Percentiles rank a stretch among this genome's conserved stretches.
These are phyloP conservation scores for Sebastolobus altivelis DNA, from an alignment of 2,797 vertebrate species.

Conservation along the genomic window DNA sequence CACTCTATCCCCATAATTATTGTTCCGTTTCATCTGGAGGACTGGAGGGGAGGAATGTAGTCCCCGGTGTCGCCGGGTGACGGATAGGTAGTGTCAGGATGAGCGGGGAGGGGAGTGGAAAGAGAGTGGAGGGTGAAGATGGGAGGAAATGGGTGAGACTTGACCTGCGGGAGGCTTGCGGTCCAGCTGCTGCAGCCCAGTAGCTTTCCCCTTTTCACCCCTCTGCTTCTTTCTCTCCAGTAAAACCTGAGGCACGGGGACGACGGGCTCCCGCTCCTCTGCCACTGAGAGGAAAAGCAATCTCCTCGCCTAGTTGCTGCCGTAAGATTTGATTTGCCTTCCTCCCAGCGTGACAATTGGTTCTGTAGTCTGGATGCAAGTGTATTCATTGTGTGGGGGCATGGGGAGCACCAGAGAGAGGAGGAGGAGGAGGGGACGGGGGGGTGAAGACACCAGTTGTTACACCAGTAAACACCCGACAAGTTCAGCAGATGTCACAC, in stretches of 20 bases:
- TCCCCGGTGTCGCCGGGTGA: constrained; percentile 65
- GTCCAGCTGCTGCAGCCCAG: constrained; percentile 58
- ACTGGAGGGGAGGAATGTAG: constrained; percentile 66
- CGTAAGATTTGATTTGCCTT: constrained; percentile 88
- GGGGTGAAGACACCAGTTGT: constrained; percentile 75
- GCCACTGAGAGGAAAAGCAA: constrained; percentile 85
- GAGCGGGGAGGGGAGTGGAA: constrained; percentile 51
- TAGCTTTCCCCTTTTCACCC: constrained; percentile 67
- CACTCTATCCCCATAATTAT: constrained; percentile 84
- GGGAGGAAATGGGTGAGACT: constrained; percentile 70
- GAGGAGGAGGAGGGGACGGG: constrained; percentile 26
- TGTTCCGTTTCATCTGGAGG: constrained; percentile 82
- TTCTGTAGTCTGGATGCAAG: constrained; percentile 83
- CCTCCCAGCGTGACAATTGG: constrained; percentile 84
- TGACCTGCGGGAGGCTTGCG: constrained; percentile 69
- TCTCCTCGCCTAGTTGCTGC: constrained; percentile 84
- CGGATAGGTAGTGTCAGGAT: constrained; percentile 69
- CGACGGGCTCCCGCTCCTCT: constrained; percentile 62
- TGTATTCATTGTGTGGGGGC: constrained; percentile 81
- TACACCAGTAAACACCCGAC: constrained; percentile 80
- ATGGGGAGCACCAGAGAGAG: constrained; percentile 57
- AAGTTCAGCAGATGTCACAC: constrained; percentile 79
- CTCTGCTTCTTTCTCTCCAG: constrained; percentile 62
- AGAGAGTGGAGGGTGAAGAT: constrained; percentile 52
- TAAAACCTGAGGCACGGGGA: constrained; percentile 63